phyloP scores from a whole-genome alignment of 2,113 vertebrate genomes.

The Malurus alboscapulatus region DNA sequence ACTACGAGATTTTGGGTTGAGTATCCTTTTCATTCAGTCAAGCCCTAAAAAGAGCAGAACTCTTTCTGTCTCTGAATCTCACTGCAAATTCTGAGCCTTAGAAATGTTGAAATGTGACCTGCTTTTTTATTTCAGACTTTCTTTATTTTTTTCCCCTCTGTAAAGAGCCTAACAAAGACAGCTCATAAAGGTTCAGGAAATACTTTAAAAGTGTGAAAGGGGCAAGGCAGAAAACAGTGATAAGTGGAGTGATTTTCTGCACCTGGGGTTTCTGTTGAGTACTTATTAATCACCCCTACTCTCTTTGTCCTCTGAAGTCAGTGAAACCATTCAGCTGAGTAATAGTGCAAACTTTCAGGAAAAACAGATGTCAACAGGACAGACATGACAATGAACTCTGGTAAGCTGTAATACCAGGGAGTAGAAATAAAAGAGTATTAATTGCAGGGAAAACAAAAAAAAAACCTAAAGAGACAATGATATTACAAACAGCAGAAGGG shows the following conservation, averaged over 20 bases:
- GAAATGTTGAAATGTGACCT: background rate
- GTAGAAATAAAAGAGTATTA: background rate
- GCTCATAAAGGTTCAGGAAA: background rate
- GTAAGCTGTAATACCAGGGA: background rate
- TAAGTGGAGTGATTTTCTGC: slow-evolving; percentile 11
- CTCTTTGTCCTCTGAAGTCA: background rate
- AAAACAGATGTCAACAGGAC: background rate
- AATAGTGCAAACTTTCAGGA: background rate
- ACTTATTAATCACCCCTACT: background rate
- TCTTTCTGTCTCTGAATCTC: background rate
- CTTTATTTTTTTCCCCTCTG: accelerated
- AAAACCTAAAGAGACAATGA: background rate
- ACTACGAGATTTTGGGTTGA: background rate
- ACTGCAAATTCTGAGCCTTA: background rate
- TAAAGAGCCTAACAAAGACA: background rate
- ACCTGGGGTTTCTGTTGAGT: background rate
- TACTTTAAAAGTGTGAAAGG: background rate
- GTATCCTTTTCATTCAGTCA: background rate
- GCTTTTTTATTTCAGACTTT: background rate
- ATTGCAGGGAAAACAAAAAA: background rate
- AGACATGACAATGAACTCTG: background rate
- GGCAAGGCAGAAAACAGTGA: background rate
- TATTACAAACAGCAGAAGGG: background rate
- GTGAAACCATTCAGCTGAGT: background rate
- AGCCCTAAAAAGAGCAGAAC: background rate